A percentile compares a stretch with the other conserved stretches of the same genome.
phyloP scores from a whole-genome alignment of 2,888 invertebrate genomes.

The Apamea sordens region DNA sequence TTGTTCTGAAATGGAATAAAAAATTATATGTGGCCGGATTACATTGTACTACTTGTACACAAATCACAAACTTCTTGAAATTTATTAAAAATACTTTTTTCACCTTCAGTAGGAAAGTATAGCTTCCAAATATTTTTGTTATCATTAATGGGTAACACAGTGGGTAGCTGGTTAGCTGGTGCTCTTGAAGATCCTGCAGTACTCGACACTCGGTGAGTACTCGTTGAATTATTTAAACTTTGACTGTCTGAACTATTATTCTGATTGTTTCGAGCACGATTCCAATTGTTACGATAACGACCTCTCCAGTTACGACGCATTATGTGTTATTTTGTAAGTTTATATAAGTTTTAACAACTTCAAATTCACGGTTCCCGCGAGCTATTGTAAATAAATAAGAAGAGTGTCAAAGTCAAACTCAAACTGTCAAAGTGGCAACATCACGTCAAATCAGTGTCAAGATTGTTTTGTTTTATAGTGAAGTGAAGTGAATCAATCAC shows the following conservation, averaged over 20 bases:
- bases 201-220: slow-evolving; percentile 71
- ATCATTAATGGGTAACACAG: slow-evolving; percentile 75
- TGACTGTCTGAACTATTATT: slow-evolving; percentile 70
- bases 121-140: slow-evolving; percentile 94
- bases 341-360: slow-evolving; percentile 8
- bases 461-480: not conserved
- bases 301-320: slow-evolving; percentile 87
- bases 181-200: slow-evolving; percentile 80
- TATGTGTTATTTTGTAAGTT: slow-evolving; percentile 35
- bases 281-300: slow-evolving; percentile 82
- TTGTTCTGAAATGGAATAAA: slow-evolving; percentile 73
- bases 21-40: not conserved
- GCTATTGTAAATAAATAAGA: not conserved
- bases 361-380: slow-evolving; percentile 42
- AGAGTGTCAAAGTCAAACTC: not conserved
- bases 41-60: not conserved
- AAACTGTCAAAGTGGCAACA: not conserved
- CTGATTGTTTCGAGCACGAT: slow-evolving; percentile 72
- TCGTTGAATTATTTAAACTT: slow-evolving; percentile 78
- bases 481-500: not conserved
- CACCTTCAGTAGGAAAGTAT: slow-evolving; percentile 94
- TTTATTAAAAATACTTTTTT: slow-evolving; percentile 21
- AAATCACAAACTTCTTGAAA: not conserved
- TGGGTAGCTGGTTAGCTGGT: slow-evolving; percentile 83
- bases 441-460: not conserved